Percentiles rank a stretch among this genome's conserved stretches.
Evolutionary conservation across 1,140 invertebrate genomes (phyloP).

Genomic region (Triops longicaudatus): DNA sequence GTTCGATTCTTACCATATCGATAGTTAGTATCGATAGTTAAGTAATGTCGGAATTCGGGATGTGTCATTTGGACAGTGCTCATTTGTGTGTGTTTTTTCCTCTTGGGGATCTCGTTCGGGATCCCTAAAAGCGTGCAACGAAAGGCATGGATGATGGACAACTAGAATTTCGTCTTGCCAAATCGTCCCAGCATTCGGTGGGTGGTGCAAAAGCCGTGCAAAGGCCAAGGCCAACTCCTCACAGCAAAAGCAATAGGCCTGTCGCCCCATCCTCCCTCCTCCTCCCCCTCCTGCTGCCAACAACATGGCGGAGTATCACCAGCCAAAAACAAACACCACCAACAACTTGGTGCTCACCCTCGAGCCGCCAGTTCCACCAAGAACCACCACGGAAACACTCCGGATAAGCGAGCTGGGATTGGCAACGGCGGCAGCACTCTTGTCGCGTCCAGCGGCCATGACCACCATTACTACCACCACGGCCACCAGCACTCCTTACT

Average conservation of each 20-base stretch:
- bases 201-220: slow-evolving; percentile 1
- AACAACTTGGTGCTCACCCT: not conserved
- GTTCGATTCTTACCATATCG: not conserved
- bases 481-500: not conserved
- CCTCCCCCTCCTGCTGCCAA: slow-evolving; percentile 13
- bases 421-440: not conserved
- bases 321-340: slow-evolving; percentile 12
- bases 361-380: not conserved
- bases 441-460: not conserved
- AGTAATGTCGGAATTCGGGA: slow-evolving; percentile 2
- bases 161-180: not conserved
- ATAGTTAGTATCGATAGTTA: slow-evolving; percentile 15
- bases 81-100: slow-evolving; percentile 23
- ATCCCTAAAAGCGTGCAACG: slow-evolving; percentile 18
- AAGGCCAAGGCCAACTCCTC: slow-evolving; percentile 13
- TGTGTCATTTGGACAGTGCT: slow-evolving; percentile 1
- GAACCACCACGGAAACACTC: slow-evolving; percentile 21
- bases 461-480: not conserved
- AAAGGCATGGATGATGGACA: slow-evolving; percentile 27
- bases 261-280: not conserved
- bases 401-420: not conserved
- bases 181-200: slow-evolving; percentile 9
- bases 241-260: not conserved
- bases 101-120: slow-evolving; percentile 22
- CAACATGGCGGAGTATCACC: slow-evolving; percentile 25